These are phyloP conservation scores for Ferrisia virgata DNA, from an alignment of 2,888 invertebrate species.

Conservation along the genomic window DNA sequence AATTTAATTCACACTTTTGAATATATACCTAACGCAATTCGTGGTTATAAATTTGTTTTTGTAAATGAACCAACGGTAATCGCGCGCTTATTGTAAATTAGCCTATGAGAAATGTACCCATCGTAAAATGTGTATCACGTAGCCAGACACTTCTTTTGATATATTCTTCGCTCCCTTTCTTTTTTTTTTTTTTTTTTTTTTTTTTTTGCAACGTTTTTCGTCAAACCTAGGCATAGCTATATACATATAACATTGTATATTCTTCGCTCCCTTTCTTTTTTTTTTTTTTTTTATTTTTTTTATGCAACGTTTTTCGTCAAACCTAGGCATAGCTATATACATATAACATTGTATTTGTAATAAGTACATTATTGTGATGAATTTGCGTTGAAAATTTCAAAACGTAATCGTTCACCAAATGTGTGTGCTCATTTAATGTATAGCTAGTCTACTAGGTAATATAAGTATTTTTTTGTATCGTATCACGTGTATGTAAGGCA, in stretches of 20 bases:
- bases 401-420: background rate
- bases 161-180: background rate
- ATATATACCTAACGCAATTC: constrained; percentile 8
- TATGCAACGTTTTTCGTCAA: background rate
- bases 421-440: background rate
- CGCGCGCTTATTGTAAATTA: constrained; percentile 6
- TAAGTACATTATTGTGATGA: background rate
- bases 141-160: constrained; percentile 1
- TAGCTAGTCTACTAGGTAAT: no score
- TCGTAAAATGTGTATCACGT: constrained; percentile 6
- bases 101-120: constrained; percentile 19
- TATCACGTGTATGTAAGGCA: background rate
- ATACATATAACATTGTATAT: background rate
- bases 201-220: background rate
- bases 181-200: background rate
- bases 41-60: constrained; percentile 26
- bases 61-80: constrained; percentile 17
- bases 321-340: no score
- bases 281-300: background rate
- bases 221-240: no score
- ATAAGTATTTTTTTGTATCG: background rate
- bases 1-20: constrained; percentile 23
- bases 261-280: background rate
- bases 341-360: background rate
- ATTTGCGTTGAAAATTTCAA: background rate